phyloP scores from a whole-genome alignment of 2,888 invertebrate genomes.

The Melanargia galathea region DNA sequence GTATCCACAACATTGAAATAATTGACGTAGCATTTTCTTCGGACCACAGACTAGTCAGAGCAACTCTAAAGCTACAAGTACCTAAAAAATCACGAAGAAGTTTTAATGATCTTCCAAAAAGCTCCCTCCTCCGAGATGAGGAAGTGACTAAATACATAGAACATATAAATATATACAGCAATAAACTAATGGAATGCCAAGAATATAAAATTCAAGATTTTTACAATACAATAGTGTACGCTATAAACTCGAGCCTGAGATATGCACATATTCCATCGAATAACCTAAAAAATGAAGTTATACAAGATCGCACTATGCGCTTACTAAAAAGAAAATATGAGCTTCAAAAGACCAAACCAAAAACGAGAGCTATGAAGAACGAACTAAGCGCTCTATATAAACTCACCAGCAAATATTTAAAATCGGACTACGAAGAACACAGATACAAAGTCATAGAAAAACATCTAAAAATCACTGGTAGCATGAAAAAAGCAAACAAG shows the following conservation, averaged over 20 bases:
- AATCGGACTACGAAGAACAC: conserved; percentile 28
- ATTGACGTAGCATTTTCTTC: too few species aligned
- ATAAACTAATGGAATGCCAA: too few species aligned
- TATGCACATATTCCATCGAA: background rate
- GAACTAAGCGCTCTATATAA: too few species aligned
- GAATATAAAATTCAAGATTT: conserved; percentile 9
- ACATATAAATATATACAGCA: too few species aligned
- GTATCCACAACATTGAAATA: too few species aligned
- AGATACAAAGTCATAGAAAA: conserved; percentile 27
- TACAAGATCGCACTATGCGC: conserved; percentile 11
- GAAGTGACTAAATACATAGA: background rate
- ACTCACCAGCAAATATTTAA: conserved; percentile 34
- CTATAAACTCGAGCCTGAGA: conserved; percentile 22
- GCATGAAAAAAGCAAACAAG: conserved; percentile 34
- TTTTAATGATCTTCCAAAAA: too few species aligned
- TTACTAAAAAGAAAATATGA: conserved; percentile 28
- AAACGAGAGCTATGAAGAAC: conserved; percentile 28
- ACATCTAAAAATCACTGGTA: conserved; percentile 23
- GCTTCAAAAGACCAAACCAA: conserved; percentile 33
- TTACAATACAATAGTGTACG: conserved; percentile 27
- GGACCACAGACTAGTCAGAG: too few species aligned
- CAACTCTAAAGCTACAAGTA: too few species aligned
- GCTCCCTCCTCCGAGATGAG: too few species aligned
- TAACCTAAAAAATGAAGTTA: too few species aligned
- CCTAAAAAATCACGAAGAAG: too few species aligned